Percentiles rank a stretch among this genome's conserved stretches.
Evolutionary conservation across 2,888 invertebrate species (phyloP).

Genomic region (Pegoplata infirma): DNA sequence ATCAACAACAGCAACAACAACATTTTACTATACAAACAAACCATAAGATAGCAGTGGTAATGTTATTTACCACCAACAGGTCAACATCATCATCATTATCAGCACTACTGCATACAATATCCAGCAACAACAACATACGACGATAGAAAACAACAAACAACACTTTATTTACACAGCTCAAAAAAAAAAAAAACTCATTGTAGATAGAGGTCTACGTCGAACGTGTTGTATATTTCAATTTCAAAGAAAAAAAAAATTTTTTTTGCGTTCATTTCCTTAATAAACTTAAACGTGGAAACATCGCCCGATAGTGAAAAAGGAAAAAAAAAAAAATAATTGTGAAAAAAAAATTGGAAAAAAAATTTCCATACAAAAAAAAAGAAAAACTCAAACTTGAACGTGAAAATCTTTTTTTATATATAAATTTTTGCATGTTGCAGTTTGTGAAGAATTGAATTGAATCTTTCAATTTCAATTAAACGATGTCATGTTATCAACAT

Average conservation of each 20-base stretch:
- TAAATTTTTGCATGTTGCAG: conserved; percentile 18
- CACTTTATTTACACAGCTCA: no score
- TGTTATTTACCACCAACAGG: conserved; percentile 54
- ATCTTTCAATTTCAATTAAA: conserved; percentile 51
- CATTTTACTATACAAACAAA: background rate
- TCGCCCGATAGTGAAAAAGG: background rate
- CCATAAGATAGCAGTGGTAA: conserved; percentile 45
- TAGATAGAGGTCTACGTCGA: no score
- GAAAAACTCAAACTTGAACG: background rate
- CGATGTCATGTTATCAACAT: conserved; percentile 65
- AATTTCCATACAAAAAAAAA: background rate
- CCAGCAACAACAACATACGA: background rate
- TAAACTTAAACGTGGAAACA: conserved; percentile 57
- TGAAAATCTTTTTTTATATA: background rate
- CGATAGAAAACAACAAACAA: conserved; percentile 5
- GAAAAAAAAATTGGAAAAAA: no score
- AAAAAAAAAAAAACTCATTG: no score
- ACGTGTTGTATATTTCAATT: no score
- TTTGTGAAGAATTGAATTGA: conserved; percentile 29
- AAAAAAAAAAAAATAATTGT: background rate
- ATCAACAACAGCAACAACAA: conserved; percentile 15
- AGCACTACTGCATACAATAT: conserved; percentile 41
- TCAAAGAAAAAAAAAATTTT: conserved; percentile 34
- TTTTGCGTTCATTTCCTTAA: conserved; percentile 59
- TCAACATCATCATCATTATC: conserved; percentile 30